Evolutionary conservation across 2,888 invertebrate genomes (phyloP).

Genomic region (Drosophila nigricruria): DNA sequence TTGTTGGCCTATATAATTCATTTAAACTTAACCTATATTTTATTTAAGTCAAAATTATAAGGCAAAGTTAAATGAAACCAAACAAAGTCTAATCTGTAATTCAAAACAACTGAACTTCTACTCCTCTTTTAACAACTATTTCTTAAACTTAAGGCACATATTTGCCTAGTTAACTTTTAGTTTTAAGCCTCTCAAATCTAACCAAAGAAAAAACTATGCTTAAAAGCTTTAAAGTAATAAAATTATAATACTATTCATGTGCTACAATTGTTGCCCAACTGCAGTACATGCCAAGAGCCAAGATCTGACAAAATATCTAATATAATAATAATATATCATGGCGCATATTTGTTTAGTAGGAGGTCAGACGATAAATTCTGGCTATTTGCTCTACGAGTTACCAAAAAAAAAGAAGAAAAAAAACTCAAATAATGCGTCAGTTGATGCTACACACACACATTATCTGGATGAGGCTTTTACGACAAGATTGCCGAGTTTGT

Average conservation of each 20-base stretch:
- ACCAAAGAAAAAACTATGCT: neutral
- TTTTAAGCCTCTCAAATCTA: neutral
- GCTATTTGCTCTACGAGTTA: conserved; percentile 40
- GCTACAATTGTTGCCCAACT: neutral
- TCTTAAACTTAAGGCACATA: too few species aligned
- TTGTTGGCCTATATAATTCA: too few species aligned
- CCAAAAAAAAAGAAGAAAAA: neutral
- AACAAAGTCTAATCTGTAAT: neutral
- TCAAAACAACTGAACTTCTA: neutral
- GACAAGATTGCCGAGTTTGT: conserved; percentile 18
- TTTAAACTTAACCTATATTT: too few species aligned
- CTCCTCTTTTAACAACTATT: too few species aligned
- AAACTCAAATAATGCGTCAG: conserved; percentile 40
- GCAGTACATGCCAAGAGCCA: neutral
- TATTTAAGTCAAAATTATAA: too few species aligned
- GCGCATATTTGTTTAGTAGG: conserved; percentile 56
- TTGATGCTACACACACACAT: conserved; percentile 22
- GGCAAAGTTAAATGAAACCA: neutral
- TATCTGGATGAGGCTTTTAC: conserved; percentile 25
- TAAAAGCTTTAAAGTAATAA: neutral
- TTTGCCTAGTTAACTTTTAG: neutral
- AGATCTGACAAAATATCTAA: neutral
- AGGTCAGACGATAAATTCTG: conserved; percentile 57
- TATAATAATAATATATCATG: conserved; percentile 31
- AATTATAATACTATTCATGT: conserved; percentile 1